These are phyloP conservation scores for Fulmarus glacialis DNA, from an alignment of 2,113 vertebrate genomes.

Conservation along the genomic window DNA sequence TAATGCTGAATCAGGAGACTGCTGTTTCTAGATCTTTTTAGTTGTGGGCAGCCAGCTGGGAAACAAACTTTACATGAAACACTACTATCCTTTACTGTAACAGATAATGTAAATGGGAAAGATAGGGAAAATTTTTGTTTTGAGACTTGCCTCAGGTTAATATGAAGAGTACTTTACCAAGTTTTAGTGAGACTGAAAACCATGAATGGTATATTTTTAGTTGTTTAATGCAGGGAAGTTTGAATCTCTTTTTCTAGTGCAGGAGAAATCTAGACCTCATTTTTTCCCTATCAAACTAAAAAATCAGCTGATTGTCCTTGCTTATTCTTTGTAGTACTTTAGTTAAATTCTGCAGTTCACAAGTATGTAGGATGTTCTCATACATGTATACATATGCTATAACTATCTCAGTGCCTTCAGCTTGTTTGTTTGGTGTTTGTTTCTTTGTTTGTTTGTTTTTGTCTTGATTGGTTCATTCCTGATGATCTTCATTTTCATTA, in stretches of 20 bases:
- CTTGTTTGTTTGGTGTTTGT: not conserved
- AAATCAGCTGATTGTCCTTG: not conserved
- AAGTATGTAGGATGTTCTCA: not conserved
- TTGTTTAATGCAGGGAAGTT: not conserved
- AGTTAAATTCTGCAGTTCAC: not conserved
- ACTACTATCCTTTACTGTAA: not conserved
- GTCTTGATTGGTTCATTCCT: not conserved
- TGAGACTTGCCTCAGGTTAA: not conserved
- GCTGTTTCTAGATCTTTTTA: not conserved
- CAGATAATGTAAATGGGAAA: not conserved
- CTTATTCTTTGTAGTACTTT: not conserved
- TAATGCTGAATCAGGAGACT: not conserved
- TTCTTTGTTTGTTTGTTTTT: not conserved
- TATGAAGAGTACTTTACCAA: not conserved
- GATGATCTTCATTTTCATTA: not conserved
- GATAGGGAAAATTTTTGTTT: not conserved
- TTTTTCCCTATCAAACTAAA: not conserved
- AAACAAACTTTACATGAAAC: not conserved
- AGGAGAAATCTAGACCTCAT: not conserved
- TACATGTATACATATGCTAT: no score
- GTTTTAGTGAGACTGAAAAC: not conserved
- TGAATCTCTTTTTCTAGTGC: not conserved
- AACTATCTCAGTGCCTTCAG: not conserved
- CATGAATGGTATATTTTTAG: not conserved
- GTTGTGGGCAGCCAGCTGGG: not conserved